Evolutionary conservation across 2,888 invertebrate genomes (phyloP), one percentile per base, ranked within the genome.

Genomic region (Tetanocera ferruginea): DNA sequence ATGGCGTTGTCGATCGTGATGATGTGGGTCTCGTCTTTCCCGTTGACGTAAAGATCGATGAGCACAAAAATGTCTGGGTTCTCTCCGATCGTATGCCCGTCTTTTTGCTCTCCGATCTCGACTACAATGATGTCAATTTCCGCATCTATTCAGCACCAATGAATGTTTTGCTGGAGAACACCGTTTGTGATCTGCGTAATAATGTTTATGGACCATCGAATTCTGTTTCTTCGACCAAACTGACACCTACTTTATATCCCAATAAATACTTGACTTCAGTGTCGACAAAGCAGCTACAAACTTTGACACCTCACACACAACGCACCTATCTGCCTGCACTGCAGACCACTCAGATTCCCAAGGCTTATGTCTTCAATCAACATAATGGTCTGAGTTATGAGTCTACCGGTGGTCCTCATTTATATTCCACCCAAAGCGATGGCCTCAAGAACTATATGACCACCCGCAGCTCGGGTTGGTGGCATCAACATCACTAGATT

Each of bases 11-110:
- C 1, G 96, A 95, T 82, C 93, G 92, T 80, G 95, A 96, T 85
- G 94, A 95, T 85, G 92, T 92, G 0, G 93, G 93, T 9, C 90
- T 96, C 37, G 93, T 95, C 34, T 96, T 96, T 87, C 96, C 96
- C 0, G 92, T 93, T 82, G 96, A 96, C 85, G 91, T 96, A 2
- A 95, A 95, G 90, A 93, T 96, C 80, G 93, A 95, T 87, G 91
- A 92, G 67, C 91, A 92, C 77, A 91, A 92, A 80, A 94, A 94
- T 81, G 91, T 94, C 3, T 96, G 96, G 96, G 94, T 95, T 0
- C 92, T 96, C 3, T 95, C 95, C 0, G 96, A 96, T 87, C 92
- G 94, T 57, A 96, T 96, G 96, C 94, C 95, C 0, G 93, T 94
- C 14, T 96, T 96, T 84, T 89, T 96, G 49, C 92, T 93, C 82